Percentiles rank a stretch among this genome's conserved stretches.
Evolutionary conservation across 2,797 vertebrate species (phyloP).

Genomic region (Apodemus agrarius): DNA sequence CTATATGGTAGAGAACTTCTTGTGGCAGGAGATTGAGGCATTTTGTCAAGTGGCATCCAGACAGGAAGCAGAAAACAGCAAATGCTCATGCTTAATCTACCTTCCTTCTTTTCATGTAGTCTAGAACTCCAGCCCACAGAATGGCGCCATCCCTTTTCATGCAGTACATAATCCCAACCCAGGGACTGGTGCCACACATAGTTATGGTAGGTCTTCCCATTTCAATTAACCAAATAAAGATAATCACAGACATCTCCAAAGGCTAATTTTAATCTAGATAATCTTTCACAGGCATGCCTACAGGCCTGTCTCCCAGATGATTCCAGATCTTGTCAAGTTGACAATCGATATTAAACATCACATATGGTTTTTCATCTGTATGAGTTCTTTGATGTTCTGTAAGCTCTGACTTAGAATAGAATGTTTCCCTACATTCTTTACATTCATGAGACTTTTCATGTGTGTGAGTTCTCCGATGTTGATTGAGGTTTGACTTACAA

Average conservation of each 20-base stretch:
- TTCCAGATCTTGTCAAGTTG: conserved; percentile 7
- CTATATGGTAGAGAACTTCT: neutral
- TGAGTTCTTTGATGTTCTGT: neutral
- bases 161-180: neutral
- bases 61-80: neutral
- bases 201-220: neutral
- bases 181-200: neutral
- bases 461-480: conserved; percentile 13
- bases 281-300: neutral
- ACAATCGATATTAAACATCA: conserved; percentile 17
- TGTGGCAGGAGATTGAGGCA: neutral
- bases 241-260: neutral
- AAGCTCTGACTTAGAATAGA: conserved; percentile 21
- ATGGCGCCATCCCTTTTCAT: neutral
- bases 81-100: neutral
- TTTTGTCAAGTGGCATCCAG: neutral
- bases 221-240: neutral
- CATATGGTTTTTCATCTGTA: neutral
- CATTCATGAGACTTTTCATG: neutral
- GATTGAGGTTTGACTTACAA: conserved; percentile 39
- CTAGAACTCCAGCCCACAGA: neutral
- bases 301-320: neutral
- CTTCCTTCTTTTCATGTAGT: neutral
- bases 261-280: neutral
- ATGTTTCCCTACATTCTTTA: neutral